A percentile compares a stretch with the other conserved stretches of the same genome.
phyloP scores from a whole-genome alignment of 2,888 invertebrate species.

The Drosophila phalerata region DNA sequence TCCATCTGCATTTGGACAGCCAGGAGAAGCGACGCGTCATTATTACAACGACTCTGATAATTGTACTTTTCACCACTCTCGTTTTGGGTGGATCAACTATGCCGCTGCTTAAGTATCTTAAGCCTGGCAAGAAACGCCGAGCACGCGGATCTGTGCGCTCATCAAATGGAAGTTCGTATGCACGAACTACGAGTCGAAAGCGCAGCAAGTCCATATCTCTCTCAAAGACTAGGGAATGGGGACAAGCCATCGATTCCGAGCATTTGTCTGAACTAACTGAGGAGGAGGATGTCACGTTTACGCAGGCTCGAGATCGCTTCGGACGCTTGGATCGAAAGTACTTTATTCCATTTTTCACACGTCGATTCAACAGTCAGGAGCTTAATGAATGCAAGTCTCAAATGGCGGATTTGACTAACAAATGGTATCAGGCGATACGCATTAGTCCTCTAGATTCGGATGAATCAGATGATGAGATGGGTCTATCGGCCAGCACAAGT shows the following conservation, averaged over 20 bases:
- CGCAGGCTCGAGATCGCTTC: slow-evolving; percentile 94
- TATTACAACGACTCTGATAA: slow-evolving; percentile 98
- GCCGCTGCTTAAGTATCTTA: slow-evolving; percentile 97
- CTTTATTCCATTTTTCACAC: slow-evolving; percentile 97
- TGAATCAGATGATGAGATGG: slow-evolving; percentile 88
- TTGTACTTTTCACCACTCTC: slow-evolving; percentile 97
- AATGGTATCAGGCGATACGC: slow-evolving; percentile 98
- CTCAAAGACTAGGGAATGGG: slow-evolving; percentile 99
- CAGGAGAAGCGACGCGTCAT: slow-evolving; percentile 98
- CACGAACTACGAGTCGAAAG: slow-evolving; percentile 85
- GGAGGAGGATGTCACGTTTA: slow-evolving; percentile 94
- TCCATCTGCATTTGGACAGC: slow-evolving; percentile 95
- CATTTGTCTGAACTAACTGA: slow-evolving; percentile 97
- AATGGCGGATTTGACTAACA: slow-evolving; percentile 97
- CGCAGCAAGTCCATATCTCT: slow-evolving; percentile 94
- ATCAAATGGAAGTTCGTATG: slow-evolving; percentile 83
- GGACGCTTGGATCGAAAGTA: slow-evolving; percentile 96
- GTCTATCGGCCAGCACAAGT: slow-evolving; percentile 80
- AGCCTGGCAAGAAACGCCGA: slow-evolving; percentile 86
- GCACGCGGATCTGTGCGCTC: slow-evolving; percentile 78
- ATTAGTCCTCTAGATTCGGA: slow-evolving; percentile 95
- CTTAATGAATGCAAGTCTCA: slow-evolving; percentile 97
- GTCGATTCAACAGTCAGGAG: slow-evolving; percentile 98
- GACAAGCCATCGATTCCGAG: slow-evolving; percentile 96
- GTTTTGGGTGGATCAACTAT: slow-evolving; percentile 98